These are phyloP conservation scores for Solenopsis invicta DNA, from an alignment of 1,140 invertebrate genomes.

Conservation along the genomic window DNA sequence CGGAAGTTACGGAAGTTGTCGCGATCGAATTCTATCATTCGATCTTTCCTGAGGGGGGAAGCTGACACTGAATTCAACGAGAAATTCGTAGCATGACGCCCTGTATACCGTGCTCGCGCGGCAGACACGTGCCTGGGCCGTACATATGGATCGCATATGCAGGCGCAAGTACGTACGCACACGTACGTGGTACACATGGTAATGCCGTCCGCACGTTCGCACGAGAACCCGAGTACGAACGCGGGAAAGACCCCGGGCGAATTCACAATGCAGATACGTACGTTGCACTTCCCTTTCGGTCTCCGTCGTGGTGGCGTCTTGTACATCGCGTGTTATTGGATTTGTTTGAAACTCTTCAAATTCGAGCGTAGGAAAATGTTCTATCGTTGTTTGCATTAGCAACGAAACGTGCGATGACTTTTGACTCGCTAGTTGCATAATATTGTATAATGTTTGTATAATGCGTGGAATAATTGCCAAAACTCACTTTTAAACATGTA, in stretches of 20 bases:
- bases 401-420: conserved; percentile 51
- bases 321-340: conserved; percentile 74
- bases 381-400: conserved; percentile 22
- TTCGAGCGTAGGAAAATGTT: conserved; percentile 57
- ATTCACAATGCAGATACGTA: conserved; percentile 70
- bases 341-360: conserved; percentile 80
- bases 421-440: not conserved
- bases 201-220: conserved; percentile 51
- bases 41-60: not conserved
- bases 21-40: conserved; percentile 22
- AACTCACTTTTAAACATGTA: too few relatives aligned
- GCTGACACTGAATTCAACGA: conserved; percentile 13
- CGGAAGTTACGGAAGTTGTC: not conserved
- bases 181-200: not conserved
- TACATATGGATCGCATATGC: conserved; percentile 43
- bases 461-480: too few relatives aligned
- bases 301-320: not conserved
- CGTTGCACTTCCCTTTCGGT: conserved; percentile 36
- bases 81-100: conserved; percentile 13
- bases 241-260: conserved; percentile 52
- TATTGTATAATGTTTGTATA: too few relatives aligned
- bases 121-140: conserved; percentile 22
- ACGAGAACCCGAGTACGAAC: conserved; percentile 42
- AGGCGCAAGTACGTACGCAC: conserved; percentile 22
- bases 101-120: conserved; percentile 5